Percentiles rank a stretch among this genome's conserved stretches.
These are phyloP conservation scores for Coptotermes formosanus DNA, from an alignment of 1,140 invertebrate genomes.

Conservation along the genomic window DNA sequence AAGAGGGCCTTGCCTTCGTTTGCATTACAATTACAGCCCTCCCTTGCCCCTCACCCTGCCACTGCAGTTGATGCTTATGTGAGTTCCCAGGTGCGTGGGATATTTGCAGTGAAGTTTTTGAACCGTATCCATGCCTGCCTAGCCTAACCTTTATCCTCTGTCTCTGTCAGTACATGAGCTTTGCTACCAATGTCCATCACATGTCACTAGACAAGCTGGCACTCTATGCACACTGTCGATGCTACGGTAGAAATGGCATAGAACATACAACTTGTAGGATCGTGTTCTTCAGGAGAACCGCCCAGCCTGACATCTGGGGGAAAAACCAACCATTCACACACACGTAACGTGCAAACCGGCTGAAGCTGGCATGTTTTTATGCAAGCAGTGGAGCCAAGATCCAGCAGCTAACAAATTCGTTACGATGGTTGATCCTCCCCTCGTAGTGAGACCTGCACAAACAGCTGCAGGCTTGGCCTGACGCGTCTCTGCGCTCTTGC, in stretches of 20 bases:
- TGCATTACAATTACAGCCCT: slow-evolving; percentile 26
- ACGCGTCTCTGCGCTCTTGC: too few species aligned
- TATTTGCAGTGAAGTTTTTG: background rate
- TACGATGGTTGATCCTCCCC: background rate
- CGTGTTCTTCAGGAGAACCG: background rate
- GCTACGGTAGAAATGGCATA: background rate
- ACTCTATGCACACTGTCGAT: background rate
- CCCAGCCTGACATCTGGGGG: background rate
- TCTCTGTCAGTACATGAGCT: background rate
- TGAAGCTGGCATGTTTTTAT: too few species aligned
- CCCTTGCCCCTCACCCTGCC: background rate
- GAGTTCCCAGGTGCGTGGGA: slow-evolving; percentile 23
- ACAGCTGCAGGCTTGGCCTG: background rate
- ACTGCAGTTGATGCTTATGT: background rate
- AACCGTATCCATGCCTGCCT: too few species aligned
- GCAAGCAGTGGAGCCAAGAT: background rate
- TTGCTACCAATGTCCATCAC: background rate
- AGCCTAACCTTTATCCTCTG: background rate
- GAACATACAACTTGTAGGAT: background rate
- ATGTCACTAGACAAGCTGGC: background rate
- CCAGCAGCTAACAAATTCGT: background rate
- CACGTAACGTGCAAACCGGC: background rate
- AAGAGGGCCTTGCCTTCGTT: slow-evolving; percentile 22
- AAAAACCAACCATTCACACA: background rate
- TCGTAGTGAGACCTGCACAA: background rate